Percentiles rank a stretch among this genome's conserved stretches.
Conservation (phyloP, 2,113 vertebrate genomes). For the Oostethus manadensis region DNA sequence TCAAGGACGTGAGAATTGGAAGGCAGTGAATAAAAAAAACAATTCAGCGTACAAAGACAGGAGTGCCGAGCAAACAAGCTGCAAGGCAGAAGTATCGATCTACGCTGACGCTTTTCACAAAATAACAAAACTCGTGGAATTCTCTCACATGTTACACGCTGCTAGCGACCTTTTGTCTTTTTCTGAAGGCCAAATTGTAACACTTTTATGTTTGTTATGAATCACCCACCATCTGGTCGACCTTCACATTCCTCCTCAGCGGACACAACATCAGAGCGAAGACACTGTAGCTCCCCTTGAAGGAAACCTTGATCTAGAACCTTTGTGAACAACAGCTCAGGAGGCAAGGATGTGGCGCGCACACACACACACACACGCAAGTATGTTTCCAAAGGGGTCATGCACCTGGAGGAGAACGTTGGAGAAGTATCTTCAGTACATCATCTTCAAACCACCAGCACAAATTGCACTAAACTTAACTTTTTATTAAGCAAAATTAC, state of each 20-base stretch:
- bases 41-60: too few relatives aligned
- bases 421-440: background rate
- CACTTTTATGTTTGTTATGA: constrained; percentile 26
- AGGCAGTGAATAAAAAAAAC: too few relatives aligned
- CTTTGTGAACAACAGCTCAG: constrained; percentile 32
- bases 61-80: too few relatives aligned
- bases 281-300: constrained; percentile 56
- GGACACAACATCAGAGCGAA: constrained; percentile 49
- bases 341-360: constrained; percentile 42
- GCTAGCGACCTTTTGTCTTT: constrained; percentile 14
- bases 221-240: constrained; percentile 37
- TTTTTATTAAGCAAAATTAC: too few relatives aligned
- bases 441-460: too few relatives aligned
- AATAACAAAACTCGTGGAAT: background rate
- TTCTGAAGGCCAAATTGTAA: constrained; percentile 13
- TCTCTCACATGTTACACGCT: background rate
- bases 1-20: too few relatives aligned
- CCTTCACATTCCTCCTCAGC: constrained; percentile 44
- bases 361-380: constrained; percentile 3
- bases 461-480: too few relatives aligned
- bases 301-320: constrained; percentile 46
- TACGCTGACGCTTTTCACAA: too few relatives aligned
- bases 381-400: constrained; percentile 34
- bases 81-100: too few relatives aligned
- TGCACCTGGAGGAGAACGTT: constrained; percentile 50